Evolutionary conservation across 1,140 invertebrate species (phyloP), one percentile per base, ranked within the genome.

Genomic region (Eubasilissa regina): DNA sequence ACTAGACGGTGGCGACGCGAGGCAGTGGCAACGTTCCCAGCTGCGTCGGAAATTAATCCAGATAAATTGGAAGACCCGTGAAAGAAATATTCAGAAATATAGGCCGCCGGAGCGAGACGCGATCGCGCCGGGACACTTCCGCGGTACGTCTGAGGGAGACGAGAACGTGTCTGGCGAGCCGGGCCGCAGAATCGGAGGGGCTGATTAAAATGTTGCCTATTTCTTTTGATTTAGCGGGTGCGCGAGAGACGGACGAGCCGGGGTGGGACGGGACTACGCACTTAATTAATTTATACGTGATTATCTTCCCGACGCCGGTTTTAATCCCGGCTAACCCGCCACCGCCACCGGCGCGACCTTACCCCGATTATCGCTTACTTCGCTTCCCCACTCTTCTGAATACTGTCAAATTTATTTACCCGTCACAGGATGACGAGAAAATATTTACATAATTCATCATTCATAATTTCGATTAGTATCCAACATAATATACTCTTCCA

Each of bases 241-340:
- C 15, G 74, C 7, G 15, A 48, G 56, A 76, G 58, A 25, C 3
- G 58, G 58, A 47, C 9, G 56, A 64, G 64, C 7, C 1, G 44
- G 47, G 9, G n/a, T 44, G 21, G 43, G 70, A 44, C 25, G 80
- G 7, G 35, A 55, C 62, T 79, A 82, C 78, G 81, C 81, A 80
- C 79, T 83, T 83, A 83, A 83, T 83, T 83, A 83, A 83, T 83
- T 83, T 83, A 81, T 83, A 81, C 79, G 81, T 75, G 81, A 83
- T 83, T 83, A 83, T 83, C 81, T 83, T 82, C 78, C 79, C 77
- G 75, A 66, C 79, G 81, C 58, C 68, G 81, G 81, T 73, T 81
- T 83, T 80, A 83, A 81, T 83, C 79, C 81, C 45, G 51, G 66
- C 74, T 78, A 83, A 83, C 77, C 55, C 75, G 45, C 43, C 13